A percentile compares a stretch with the other conserved stretches of the same genome.
phyloP scores from a whole-genome alignment of 1,140 invertebrate species.

The Chelonus insularis region DNA sequence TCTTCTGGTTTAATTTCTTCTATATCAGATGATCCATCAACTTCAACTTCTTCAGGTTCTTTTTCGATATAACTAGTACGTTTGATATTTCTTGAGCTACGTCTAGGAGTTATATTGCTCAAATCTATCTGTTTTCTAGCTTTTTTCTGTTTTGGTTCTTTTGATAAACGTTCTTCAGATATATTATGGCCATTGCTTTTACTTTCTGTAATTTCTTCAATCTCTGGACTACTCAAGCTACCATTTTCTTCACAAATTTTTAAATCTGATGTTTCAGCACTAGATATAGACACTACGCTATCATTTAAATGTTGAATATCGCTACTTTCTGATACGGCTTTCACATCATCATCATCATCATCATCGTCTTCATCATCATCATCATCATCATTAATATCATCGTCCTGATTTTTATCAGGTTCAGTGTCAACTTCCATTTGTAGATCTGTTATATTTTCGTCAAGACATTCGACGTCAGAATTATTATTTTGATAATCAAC shows the following conservation, averaged over 20 bases:
- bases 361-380: slow-evolving; percentile 35
- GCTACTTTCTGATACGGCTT: slow-evolving; percentile 27
- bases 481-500: slow-evolving; percentile 50
- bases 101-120: slow-evolving; percentile 60
- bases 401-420: slow-evolving; percentile 37
- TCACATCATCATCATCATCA: slow-evolving; percentile 33
- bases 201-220: slow-evolving; percentile 52
- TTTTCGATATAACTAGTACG: slow-evolving; percentile 67
- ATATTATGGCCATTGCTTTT: slow-evolving; percentile 46
- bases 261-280: slow-evolving; percentile 43
- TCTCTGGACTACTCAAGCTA: slow-evolving; percentile 52
- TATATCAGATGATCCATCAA: slow-evolving; percentile 67
- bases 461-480: slow-evolving; percentile 55
- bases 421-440: slow-evolving; percentile 17
- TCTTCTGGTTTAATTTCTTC: slow-evolving; percentile 70
- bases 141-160: slow-evolving; percentile 47
- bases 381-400: slow-evolving; percentile 47
- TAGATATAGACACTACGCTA: slow-evolving; percentile 36
- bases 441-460: slow-evolving; percentile 39
- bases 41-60: slow-evolving; percentile 66
- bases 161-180: slow-evolving; percentile 31
- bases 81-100: slow-evolving; percentile 68
- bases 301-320: slow-evolving; percentile 35
- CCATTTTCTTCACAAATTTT: slow-evolving; percentile 57
- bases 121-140: slow-evolving; percentile 52